These are phyloP conservation scores for Eptesicus fuscus DNA, from an alignment of 2,113 vertebrate species.

Conservation along the genomic window DNA sequence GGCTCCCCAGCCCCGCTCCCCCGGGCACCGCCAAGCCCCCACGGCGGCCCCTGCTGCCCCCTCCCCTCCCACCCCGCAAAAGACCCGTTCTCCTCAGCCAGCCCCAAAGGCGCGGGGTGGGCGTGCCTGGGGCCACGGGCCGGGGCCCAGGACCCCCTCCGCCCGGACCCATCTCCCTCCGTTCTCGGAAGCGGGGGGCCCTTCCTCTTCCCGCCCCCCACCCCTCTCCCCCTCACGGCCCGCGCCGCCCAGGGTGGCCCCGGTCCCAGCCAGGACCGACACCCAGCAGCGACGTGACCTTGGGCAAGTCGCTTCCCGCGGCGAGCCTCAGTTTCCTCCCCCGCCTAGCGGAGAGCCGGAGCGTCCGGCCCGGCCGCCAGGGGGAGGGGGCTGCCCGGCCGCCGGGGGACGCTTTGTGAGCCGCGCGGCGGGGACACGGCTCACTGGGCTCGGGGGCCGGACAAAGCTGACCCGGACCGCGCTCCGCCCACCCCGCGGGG, in stretches of 20 bases:
- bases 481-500: constrained; percentile 53
- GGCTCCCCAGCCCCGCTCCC: not conserved
- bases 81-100: not conserved
- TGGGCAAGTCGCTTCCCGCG: constrained; percentile 72
- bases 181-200: not conserved
- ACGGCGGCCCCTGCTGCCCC: not conserved
- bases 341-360: not conserved
- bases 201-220: not conserved
- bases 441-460: constrained; percentile 36
- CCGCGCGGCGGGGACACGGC: not conserved
- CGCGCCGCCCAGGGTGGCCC: constrained; percentile 18
- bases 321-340: constrained; percentile 59
- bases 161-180: not conserved
- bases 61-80: not conserved
- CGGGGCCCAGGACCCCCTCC: not conserved
- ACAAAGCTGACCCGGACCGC: constrained; percentile 56
- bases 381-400: constrained; percentile 25
- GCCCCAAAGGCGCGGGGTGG: not conserved
- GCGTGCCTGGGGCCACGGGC: constrained; percentile 43
- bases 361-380: constrained; percentile 63
- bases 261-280: constrained; percentile 27
- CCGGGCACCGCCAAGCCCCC: not conserved
- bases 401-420: constrained; percentile 63
- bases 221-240: not conserved
- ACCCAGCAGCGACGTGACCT: constrained; percentile 64